These are phyloP conservation scores for Myrmophylax atrothorax DNA, from an alignment of 2,113 vertebrate genomes.

Conservation along the genomic window DNA sequence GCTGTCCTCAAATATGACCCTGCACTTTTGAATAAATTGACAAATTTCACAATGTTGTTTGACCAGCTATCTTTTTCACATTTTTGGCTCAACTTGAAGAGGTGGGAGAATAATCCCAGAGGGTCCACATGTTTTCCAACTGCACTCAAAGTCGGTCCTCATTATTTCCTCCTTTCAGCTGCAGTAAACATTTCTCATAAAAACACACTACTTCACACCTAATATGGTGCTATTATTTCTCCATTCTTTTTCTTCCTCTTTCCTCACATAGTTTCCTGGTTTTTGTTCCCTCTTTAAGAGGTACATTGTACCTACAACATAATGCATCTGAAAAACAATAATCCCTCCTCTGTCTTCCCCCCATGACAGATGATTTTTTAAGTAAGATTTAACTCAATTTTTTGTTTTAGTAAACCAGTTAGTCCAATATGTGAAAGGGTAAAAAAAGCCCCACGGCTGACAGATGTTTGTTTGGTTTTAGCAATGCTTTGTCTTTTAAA, in stretches of 20 bases:
- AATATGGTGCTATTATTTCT: constrained; percentile 65
- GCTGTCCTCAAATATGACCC: constrained; percentile 33
- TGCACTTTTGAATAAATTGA: constrained; percentile 44
- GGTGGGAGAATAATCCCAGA: not conserved
- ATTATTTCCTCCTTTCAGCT: constrained; percentile 34
- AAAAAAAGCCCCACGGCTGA: not conserved
- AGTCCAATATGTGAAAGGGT: not conserved
- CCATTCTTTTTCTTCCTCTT: constrained; percentile 71
- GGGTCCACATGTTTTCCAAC: not conserved
- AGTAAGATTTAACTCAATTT: not conserved
- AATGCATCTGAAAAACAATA: constrained; percentile 62
- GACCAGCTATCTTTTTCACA: constrained; percentile 7
- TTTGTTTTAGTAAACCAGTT: not conserved
- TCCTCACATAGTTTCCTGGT: constrained; percentile 64
- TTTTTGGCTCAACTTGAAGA: constrained; percentile 42
- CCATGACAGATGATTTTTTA: not conserved
- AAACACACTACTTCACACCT: constrained; percentile 44
- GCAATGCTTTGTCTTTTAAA: not conserved
- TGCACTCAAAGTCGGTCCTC: not conserved
- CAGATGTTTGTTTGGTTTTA: not conserved
- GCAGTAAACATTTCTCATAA: constrained; percentile 45
- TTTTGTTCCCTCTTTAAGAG: constrained; percentile 65
- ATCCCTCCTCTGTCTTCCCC: not conserved
- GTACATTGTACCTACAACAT: constrained; percentile 55
- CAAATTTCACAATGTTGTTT: constrained; percentile 53